phyloP scores from a whole-genome alignment of 1,140 invertebrate species.

The Choristoneura fumiferana region DNA sequence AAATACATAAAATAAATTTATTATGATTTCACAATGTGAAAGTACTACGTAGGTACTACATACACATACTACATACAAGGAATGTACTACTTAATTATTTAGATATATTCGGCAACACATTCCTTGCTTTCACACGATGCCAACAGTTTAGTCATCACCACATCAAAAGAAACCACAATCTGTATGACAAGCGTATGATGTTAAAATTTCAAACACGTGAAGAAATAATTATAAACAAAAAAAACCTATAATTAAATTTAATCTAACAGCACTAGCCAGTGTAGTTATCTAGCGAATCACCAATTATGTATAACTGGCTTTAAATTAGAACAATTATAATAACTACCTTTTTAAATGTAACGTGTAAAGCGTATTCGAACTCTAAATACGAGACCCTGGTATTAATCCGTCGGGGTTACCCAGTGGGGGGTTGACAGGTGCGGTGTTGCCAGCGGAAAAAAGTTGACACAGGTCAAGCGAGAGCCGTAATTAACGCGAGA shows the following conservation, averaged over 20 bases:
- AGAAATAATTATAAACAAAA: too few species aligned
- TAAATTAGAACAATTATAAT: slow-evolving; percentile 3
- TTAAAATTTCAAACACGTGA: too few species aligned
- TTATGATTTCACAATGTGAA: too few species aligned
- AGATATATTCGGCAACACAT: too few species aligned
- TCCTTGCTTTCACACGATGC: too few species aligned
- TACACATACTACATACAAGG: too few species aligned
- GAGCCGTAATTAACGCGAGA: not conserved
- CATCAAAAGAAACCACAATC: too few species aligned
- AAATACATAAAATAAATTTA: too few species aligned
- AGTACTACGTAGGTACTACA: too few species aligned
- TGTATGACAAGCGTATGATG: too few species aligned
- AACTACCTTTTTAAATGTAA: slow-evolving; percentile 14
- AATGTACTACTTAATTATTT: too few species aligned
- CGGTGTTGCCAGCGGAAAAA: slow-evolving; percentile 6
- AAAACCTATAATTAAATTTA: slow-evolving; percentile 1
- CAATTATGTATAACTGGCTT: slow-evolving; percentile 1
- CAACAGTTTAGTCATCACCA: too few species aligned
- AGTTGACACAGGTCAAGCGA: slow-evolving; percentile 12
- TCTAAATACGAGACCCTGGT: slow-evolving; percentile 10
- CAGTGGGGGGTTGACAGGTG: slow-evolving; percentile 10
- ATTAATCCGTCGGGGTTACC: slow-evolving; percentile 9
- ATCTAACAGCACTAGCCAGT: not conserved
- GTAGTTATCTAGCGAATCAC: not conserved
- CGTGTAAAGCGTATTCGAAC: not conserved